A percentile compares a stretch with the other conserved stretches of the same genome.
Conservation (phyloP, 2,113 vertebrate genomes). For the Zapus hudsonius region DNA sequence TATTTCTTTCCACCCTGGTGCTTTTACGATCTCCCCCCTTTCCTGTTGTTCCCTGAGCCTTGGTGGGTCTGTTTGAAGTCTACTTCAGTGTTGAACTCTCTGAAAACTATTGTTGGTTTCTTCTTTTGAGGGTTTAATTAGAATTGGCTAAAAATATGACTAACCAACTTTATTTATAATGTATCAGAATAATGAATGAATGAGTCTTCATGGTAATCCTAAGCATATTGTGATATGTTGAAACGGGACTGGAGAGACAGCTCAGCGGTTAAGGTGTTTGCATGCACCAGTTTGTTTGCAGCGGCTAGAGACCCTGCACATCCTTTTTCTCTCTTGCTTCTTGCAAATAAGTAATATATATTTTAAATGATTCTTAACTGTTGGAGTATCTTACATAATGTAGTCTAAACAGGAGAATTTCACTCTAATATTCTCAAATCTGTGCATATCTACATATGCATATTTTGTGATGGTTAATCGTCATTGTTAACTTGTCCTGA, state of each 20-base stretch:
- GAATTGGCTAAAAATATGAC: constrained; percentile 24
- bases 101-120: not conserved
- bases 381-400: not conserved
- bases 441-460: not conserved
- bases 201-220: not conserved
- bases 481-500: not conserved
- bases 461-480: not conserved
- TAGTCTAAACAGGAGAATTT: not conserved
- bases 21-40: too few relatives aligned
- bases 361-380: not conserved
- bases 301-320: too few relatives aligned
- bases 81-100: too few relatives aligned
- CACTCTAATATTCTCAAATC: not conserved
- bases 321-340: too few relatives aligned
- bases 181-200: constrained; percentile 33
- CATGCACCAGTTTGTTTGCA: too few relatives aligned
- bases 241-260: too few relatives aligned
- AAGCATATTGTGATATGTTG: not conserved
- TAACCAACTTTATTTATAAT: constrained; percentile 9
- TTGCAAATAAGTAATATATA: too few relatives aligned
- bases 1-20: too few relatives aligned
- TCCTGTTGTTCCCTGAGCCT: too few relatives aligned
- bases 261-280: too few relatives aligned
- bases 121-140: not conserved
- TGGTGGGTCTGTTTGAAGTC: too few relatives aligned